These are phyloP conservation scores for Dipodomys merriami DNA, from an alignment of 2,113 vertebrate genomes.

Conservation along the genomic window DNA sequence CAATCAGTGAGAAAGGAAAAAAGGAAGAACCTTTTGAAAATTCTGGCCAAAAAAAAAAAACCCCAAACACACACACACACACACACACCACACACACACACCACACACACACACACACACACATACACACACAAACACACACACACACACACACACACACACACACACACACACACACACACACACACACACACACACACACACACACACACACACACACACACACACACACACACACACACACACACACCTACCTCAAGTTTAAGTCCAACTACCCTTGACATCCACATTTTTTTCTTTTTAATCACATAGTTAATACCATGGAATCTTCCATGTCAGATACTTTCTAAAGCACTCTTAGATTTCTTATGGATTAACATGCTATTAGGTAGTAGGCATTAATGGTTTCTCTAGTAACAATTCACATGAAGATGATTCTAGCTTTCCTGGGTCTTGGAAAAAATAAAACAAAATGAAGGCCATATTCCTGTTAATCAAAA, in stretches of 20 bases:
- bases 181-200: no score
- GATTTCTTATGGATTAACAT: conserved; percentile 23
- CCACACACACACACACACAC: no score
- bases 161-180: no score
- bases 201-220: no score
- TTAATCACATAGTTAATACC: background rate
- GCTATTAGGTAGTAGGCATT: background rate
- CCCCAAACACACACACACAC: no score
- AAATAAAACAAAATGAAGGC: conserved; percentile 19
- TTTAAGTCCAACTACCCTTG: background rate
- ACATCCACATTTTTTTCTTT: conserved; percentile 28
- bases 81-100: no score
- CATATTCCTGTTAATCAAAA: conserved; percentile 1
- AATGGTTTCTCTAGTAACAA: conserved; percentile 1
- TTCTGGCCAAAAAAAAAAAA: background rate
- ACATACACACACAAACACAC: no score
- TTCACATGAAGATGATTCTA: conserved; percentile 14
- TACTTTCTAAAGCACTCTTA: conserved; percentile 27
- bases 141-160: no score
- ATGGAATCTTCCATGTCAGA: background rate
- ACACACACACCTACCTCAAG: background rate
- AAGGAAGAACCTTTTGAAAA: conserved; percentile 33
- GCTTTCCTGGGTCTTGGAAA: conserved; percentile 33
- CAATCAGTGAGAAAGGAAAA: background rate
- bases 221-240: no score